Conservation (phyloP, 2,113 vertebrate species). For the Hemicordylus capensis region DNA sequence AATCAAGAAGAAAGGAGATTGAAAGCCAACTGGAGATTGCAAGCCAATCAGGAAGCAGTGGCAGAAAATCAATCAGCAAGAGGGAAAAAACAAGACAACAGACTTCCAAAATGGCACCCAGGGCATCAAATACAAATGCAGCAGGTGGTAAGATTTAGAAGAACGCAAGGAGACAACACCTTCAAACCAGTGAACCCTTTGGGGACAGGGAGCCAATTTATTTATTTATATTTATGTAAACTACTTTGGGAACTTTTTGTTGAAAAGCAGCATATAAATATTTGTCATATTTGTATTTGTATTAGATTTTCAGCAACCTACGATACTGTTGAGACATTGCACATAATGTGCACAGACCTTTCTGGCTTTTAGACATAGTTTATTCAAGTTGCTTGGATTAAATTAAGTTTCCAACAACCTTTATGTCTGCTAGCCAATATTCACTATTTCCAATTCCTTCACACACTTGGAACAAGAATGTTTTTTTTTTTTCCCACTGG, state of each 20-base stretch:
- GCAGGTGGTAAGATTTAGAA: too few relatives aligned
- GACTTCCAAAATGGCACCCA: too few relatives aligned
- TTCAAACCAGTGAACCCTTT: too few relatives aligned
- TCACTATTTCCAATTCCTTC: neutral
- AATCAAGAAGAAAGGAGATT: too few relatives aligned
- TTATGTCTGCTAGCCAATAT: constrained; percentile 42
- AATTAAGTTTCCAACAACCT: constrained; percentile 22
- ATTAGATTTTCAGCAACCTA: constrained; percentile 37
- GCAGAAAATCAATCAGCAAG: too few relatives aligned
- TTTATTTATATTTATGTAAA: constrained; percentile 60
- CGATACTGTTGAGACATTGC: constrained; percentile 24
- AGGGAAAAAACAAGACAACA: too few relatives aligned
- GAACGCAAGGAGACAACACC: too few relatives aligned
- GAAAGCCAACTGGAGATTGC: too few relatives aligned
- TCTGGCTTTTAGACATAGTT: constrained; percentile 35
- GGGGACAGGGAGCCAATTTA: too few relatives aligned
- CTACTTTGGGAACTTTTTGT: constrained; percentile 56
- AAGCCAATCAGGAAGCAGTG: too few relatives aligned
- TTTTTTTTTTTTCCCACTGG: constrained; percentile 19
- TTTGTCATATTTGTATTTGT: too few relatives aligned
- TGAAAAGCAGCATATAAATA: constrained; percentile 4
- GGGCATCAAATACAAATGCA: too few relatives aligned
- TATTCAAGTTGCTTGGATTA: constrained; percentile 21
- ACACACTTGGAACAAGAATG: constrained; percentile 23
- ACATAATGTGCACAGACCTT: constrained; percentile 33